Evolutionary conservation across 2,888 invertebrate genomes (phyloP).

Genomic region (Megaustenia siamemsis): DNA sequence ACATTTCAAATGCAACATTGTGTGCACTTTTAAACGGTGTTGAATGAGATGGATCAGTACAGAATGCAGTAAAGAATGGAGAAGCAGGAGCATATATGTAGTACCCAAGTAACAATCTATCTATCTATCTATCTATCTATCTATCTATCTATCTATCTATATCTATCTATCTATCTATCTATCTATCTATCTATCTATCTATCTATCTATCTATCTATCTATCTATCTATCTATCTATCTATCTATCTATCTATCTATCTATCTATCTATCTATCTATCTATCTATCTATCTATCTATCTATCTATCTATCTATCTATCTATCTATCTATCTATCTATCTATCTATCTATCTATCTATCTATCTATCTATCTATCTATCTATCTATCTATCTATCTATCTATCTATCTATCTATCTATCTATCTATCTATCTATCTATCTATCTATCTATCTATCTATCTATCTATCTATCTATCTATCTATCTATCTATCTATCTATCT

Average conservation of each 20-base stretch:
- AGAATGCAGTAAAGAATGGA: too few species aligned
- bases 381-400: conserved; percentile 9
- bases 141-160: not conserved
- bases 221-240: conserved; percentile 11
- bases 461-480: conserved; percentile 4
- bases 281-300: conserved; percentile 9
- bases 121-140: conserved; percentile 9
- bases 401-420: conserved; percentile 9
- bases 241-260: conserved; percentile 3
- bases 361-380: conserved; percentile 9
- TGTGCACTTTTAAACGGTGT: too few species aligned
- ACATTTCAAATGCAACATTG: too few species aligned
- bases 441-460: conserved; percentile 9
- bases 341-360: conserved; percentile 10
- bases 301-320: conserved; percentile 18
- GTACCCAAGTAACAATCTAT: not conserved
- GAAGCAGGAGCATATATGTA: not conserved
- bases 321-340: conserved; percentile 15
- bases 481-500: too few species aligned
- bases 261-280: conserved; percentile 15
- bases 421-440: conserved; percentile 9
- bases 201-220: not conserved
- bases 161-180: conserved; percentile 19
- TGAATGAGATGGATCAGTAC: too few species aligned
- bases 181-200: conserved; percentile 14